A percentile compares a stretch with the other conserved stretches of the same genome.
Conservation (phyloP, 2,797 vertebrate species). For the Vireo griseus region DNA sequence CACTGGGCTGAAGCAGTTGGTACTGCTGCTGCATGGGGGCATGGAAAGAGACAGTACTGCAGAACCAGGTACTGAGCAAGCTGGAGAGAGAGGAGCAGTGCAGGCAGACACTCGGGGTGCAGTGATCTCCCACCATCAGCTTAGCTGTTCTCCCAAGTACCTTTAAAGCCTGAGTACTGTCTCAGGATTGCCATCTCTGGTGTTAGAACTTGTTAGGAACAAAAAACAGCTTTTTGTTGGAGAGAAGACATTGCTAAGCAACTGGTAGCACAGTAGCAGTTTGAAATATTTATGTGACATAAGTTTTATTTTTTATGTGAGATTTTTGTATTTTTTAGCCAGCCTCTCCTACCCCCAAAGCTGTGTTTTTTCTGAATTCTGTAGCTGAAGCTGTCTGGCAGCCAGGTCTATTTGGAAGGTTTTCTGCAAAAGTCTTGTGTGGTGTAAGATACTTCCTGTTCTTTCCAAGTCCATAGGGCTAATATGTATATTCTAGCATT, state of each 20-base stretch:
- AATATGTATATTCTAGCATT: not conserved
- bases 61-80: rapidly evolving
- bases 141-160: not conserved
- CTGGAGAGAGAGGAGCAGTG: not conserved
- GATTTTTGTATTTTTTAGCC: not conserved
- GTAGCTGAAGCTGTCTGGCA: not conserved
- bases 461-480: not conserved
- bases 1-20: rapidly evolving
- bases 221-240: not conserved
- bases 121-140: too few species aligned
- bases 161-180: not conserved
- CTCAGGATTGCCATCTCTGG: not conserved
- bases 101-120: not conserved
- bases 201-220: not conserved
- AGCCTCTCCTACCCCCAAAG: not conserved
- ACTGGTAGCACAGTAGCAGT: not conserved
- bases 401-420: not conserved
- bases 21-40: rapidly evolving
- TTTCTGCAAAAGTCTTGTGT: not conserved
- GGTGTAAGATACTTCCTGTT: not conserved
- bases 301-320: not conserved
- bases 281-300: not conserved
- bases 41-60: rapidly evolving
- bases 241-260: not conserved
- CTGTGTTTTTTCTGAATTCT: not conserved